These are phyloP conservation scores for Phyllostomus hastatus DNA, from an alignment of 2,113 vertebrate genomes.

Conservation along the genomic window DNA sequence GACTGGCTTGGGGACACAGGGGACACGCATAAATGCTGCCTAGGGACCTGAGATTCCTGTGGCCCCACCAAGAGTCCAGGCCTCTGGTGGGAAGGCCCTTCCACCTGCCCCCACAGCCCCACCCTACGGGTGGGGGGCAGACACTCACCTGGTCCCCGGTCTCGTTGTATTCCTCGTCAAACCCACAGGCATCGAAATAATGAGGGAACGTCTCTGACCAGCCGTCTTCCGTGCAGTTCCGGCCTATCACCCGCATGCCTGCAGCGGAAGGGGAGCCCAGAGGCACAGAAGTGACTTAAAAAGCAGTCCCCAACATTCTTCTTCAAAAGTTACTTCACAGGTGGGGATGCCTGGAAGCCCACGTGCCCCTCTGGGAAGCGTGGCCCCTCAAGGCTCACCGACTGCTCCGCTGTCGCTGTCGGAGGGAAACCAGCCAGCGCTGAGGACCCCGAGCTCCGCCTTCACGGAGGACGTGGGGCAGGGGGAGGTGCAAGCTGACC, in stretches of 20 bases:
- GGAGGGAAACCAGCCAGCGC: rapidly evolving
- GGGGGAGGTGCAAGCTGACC: background rate
- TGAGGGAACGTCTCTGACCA: conserved; percentile 97
- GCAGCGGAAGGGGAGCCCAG: background rate
- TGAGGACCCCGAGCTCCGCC: background rate
- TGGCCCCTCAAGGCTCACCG: background rate
- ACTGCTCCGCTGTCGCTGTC: background rate
- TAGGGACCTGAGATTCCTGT: background rate
- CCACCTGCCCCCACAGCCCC: background rate
- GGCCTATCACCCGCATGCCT: conserved; percentile 88
- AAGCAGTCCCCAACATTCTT: background rate
- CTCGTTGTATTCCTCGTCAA: conserved; percentile 84
- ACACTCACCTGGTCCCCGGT: conserved; percentile 80
- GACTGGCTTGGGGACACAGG: background rate
- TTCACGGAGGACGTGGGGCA: background rate
- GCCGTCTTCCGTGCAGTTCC: conserved; percentile 94
- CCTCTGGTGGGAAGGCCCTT: background rate
- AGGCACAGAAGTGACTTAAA: background rate
- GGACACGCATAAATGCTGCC: background rate
- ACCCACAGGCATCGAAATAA: conserved; percentile 92
- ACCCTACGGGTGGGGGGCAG: background rate
- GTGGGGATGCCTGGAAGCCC: background rate
- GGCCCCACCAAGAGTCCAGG: background rate
- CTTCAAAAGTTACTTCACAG: background rate
- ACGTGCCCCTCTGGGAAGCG: background rate